Base-by-base conservation (phyloP, 2,888 invertebrate species). In the Cephus pulcher region DNA sequence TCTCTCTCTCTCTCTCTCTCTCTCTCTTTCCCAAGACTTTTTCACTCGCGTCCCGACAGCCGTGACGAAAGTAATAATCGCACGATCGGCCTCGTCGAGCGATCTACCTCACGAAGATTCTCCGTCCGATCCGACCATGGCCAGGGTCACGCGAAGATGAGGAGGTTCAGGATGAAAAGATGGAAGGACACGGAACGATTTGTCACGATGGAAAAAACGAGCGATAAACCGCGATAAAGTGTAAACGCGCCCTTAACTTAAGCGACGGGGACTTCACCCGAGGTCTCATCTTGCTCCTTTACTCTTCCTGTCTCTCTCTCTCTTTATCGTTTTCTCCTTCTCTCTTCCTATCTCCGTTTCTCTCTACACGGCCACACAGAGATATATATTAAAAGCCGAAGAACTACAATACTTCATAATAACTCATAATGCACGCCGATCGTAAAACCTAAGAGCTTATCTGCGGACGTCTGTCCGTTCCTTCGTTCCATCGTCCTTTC, bases 171-270 rank as follows among this genome's bases (percentile, higher is more conserved):
- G 30, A 71, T 32, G 71, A 71, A 34, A 23, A 71, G 71, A 23
- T 23, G 34, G 74, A 23, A 35, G 34, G 74, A 30, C 74, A 30
- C 34, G 23, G 74, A 73, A 78, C 78, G 76, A 75, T 78, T 78
- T 76, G 76, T 78, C 71, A 34, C 76, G 75, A 75, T 71, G 76
- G 76, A 71, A 71, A 78, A 78, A 78, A 71, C 76, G 73, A 73
- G 73, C 76, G 78, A 78, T 78, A 78, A 78, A 78, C 73, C 73
- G 75, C 32, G 78, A 78, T 75, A 78, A 73, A 71, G 76, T 76
- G 73, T 78, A 78, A 78, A 73, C 78, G 78, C 76, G 68, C 73
- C 78, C 75, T 75, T 56, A 78, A 73, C 56, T 33, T 71, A 11
- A 71, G 71, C 71, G 71, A 71, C 15, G 32, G 33, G 32, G 32